A percentile compares a stretch with the other conserved stretches of the same genome.
phyloP scores from a whole-genome alignment of 2,888 invertebrate species.

The Cyaniris semiargus region DNA sequence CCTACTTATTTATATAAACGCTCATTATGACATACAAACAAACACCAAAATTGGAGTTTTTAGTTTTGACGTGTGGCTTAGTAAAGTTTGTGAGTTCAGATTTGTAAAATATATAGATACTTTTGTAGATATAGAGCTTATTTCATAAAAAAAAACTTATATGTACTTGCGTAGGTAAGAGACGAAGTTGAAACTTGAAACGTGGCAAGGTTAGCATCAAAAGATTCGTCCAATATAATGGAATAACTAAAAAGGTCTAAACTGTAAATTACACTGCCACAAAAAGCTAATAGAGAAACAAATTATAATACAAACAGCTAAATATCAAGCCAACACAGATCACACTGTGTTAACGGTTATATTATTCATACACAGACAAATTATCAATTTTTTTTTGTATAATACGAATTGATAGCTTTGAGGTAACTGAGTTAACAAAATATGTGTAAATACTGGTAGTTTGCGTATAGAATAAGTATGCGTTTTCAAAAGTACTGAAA shows the following conservation, averaged over 20 bases:
- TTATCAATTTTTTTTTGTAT: conserved; percentile 23
- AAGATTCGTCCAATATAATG: not conserved
- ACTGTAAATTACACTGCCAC: not conserved
- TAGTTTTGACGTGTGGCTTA: not conserved
- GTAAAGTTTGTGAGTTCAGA: no score
- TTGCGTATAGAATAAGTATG: no score
- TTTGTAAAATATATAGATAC: no score
- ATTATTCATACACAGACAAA: conserved; percentile 6
- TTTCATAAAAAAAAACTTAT: no score
- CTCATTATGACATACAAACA: not conserved
- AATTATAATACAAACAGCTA: conserved; percentile 20
- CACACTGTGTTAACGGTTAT: conserved; percentile 1
- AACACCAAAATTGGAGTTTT: not conserved
- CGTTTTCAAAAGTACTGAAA: not conserved
- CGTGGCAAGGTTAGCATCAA: not conserved
- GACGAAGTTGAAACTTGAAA: no score
- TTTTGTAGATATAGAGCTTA: no score
- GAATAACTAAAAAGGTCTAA: not conserved
- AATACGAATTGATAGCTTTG: not conserved
- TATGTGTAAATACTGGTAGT: not conserved
- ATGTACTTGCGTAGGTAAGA: no score
- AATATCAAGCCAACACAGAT: conserved; percentile 24
- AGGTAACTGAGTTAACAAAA: not conserved
- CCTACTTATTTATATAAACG: not conserved
- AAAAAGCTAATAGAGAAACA: conserved; percentile 16